phyloP scores from a whole-genome alignment of 2,797 vertebrate genomes.

The Macrochelys suwanniensis region DNA sequence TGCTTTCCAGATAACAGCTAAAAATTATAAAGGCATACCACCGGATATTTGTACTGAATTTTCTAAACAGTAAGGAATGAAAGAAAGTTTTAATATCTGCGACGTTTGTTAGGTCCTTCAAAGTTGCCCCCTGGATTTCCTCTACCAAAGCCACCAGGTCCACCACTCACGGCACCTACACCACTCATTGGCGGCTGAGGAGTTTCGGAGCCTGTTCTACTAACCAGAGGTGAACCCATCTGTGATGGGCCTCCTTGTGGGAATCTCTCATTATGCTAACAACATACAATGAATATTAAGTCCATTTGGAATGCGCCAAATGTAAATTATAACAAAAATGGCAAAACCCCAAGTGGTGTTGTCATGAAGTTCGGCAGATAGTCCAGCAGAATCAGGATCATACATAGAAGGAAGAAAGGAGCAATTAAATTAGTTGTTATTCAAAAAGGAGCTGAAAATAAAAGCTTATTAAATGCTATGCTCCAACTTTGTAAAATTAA shows the following conservation, averaged over 20 bases:
- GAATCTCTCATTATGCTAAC: conserved; percentile 93
- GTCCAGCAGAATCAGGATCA: conserved; percentile 88
- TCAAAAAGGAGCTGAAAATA: conserved; percentile 78
- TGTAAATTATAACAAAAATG: conserved; percentile 81
- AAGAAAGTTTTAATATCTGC: conserved; percentile 87
- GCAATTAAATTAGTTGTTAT: conserved; percentile 89
- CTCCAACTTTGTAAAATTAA: conserved; percentile 67
- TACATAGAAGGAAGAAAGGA: conserved; percentile 90
- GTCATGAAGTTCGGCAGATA: conserved; percentile 85
- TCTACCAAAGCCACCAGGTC: conserved; percentile 89
- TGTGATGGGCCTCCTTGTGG: conserved; percentile 88
- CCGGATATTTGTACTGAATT: conserved; percentile 74
- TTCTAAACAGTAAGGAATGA: conserved; percentile 79
- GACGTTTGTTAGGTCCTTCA: conserved; percentile 95
- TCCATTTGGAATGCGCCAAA: conserved; percentile 83
- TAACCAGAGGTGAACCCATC: conserved; percentile 89
- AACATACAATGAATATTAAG: conserved; percentile 69
- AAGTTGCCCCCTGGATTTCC: conserved; percentile 90
- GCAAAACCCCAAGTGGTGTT: conserved; percentile 83
- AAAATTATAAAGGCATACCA: conserved; percentile 84
- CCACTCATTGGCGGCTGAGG: conserved; percentile 86
- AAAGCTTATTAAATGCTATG: conserved; percentile 75
- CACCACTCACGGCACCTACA: conserved; percentile 87
- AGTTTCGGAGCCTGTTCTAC: conserved; percentile 91
- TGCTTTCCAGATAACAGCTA: conserved; percentile 81